Evolutionary conservation across 2,113 vertebrate genomes (phyloP), one percentile per base, ranked within the genome.

Genomic region (Epinephelus fuscoguttatus): DNA sequence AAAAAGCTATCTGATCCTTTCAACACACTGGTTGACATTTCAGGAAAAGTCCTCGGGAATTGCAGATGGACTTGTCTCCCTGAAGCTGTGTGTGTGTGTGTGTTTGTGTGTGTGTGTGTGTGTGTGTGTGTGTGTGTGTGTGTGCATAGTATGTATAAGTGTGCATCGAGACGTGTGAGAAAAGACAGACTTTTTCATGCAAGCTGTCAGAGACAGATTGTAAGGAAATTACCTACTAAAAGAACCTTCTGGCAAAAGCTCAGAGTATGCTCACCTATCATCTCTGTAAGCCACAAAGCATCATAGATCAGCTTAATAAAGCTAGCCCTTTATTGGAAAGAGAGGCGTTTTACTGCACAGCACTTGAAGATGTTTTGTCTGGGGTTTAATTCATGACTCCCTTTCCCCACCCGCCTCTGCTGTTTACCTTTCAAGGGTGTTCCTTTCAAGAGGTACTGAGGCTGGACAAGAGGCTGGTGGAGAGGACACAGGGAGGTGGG

Each of bases 1-100:
- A 94, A 95, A 94, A 93, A 93, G 82, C 88, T 80, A 92, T 91
- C 89, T 85, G 92, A 94, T 93, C 88, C 84, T 92, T 91, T 92
- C 82, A 91, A 75, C 91, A 86, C 76, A 64, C 81, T 17, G 82
- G n/a, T 88, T 94, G 94, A 94, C 94, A 95, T 95, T 94, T 94
- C 80, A 69, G 82, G 18, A 40, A 64, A 80, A 72, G 88, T 89
- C 87, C 91, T 82, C 70, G 3, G 87, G 80, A 90, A 84, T 84
- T 82, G 59, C 75, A 78, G 85, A 87, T 64, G 74, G 84, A 89
- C 92, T 73, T 69, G 71, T 80, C 84, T 84, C 77, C 40, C 53
- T 9, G 23, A 70, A 80, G 75, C 61, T 30, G 60, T 62, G 60
- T 21, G 60, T 42, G 10, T n/a, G 61, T 42, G 37, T 13, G 18